These are phyloP conservation scores for Penaeus monodon DNA, from an alignment of 2,888 invertebrate genomes.

Conservation along the genomic window DNA sequence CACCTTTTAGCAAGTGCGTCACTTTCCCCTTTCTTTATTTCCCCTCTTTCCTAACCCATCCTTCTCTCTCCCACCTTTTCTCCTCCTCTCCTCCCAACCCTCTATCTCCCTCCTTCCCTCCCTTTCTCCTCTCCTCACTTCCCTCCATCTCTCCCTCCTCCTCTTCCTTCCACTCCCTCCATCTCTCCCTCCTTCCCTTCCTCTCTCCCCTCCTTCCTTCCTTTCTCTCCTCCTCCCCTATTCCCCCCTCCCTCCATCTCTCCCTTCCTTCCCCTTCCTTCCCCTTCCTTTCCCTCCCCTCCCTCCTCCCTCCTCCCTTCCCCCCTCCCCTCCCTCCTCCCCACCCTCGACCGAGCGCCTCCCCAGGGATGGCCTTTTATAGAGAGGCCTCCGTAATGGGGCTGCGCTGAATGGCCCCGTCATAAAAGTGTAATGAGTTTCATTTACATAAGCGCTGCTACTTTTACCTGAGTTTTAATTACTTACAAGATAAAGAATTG, in stretches of 20 bases:
- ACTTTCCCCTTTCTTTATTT: too few species aligned
- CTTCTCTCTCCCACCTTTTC: too few species aligned
- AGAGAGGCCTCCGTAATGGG: slow-evolving; percentile 18
- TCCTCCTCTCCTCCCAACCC: too few species aligned
- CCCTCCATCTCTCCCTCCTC: too few species aligned
- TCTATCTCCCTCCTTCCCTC: too few species aligned
- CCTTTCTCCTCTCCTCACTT: too few species aligned
- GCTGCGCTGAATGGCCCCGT: slow-evolving; percentile 24
- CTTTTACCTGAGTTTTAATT: slow-evolving; percentile 63
- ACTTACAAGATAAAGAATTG: slow-evolving; percentile 55
- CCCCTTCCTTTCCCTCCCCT: background rate
- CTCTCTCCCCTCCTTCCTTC: too few species aligned
- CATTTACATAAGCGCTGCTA: slow-evolving; percentile 50
- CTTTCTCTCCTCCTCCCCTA: background rate
- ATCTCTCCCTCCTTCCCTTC: too few species aligned
- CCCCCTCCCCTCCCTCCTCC: background rate
- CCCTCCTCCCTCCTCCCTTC: too few species aligned
- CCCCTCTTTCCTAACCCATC: too few species aligned
- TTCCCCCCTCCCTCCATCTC: background rate
- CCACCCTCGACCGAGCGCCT: background rate
- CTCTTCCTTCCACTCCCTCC: too few species aligned
- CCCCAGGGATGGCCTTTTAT: background rate
- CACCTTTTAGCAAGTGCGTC: background rate
- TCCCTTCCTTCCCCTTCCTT: background rate
- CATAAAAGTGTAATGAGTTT: slow-evolving; percentile 46